Base-by-base conservation (phyloP, 2,888 invertebrate genomes). In the Apamea epomidion region DNA sequence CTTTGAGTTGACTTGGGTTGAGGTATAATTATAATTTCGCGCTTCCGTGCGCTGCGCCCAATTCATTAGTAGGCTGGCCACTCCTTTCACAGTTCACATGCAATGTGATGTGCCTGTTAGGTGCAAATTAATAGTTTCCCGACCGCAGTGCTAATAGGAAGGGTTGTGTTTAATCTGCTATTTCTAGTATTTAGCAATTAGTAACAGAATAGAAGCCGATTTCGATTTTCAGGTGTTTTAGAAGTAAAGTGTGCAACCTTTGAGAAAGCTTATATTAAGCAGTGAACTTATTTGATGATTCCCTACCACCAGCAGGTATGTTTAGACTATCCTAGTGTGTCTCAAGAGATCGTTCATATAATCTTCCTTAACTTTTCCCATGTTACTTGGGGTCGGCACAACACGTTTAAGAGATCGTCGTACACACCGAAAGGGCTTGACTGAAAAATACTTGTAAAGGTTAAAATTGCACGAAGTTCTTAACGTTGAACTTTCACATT, bases 81-180 rank as follows among this genome's bases (percentile, higher is more conserved):
- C 37, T 29, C 60, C 60, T 67, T 72, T 77, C 18, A 45, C 54
- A 64, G 76, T 71, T 82, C 69, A 72, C 72, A 72, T 76, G 70
- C 12, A 68, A 83, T 68, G 51, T 72, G 16, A 77, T 64, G 67
- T 3, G 16, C 12, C 42, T 54, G 32, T 48, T 76, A 45, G 2
- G 3, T 29, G 51, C 4, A 32, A 71, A 81, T 76, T 62, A 58
- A 54, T 68, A 29, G 58, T 62, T 83, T 69, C 78, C 68, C 12
- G 78, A 54, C 54, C 37, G 21, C 29, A 10, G 16, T 37, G 67
- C 5, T 62, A 16, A 45, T 45, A 67, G 21, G 3, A 37, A 21
- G 7, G 58, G 16, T 32, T 76, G 32, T 37, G 21, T 64, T 7
- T 42, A 21, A 51, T 45, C 8, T 21, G 45, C 29, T 12, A 58